A percentile compares a stretch with the other conserved stretches of the same genome.
Evolutionary conservation across 2,797 vertebrate genomes (phyloP).

Genomic region (Tamandua tetradactyla): DNA sequence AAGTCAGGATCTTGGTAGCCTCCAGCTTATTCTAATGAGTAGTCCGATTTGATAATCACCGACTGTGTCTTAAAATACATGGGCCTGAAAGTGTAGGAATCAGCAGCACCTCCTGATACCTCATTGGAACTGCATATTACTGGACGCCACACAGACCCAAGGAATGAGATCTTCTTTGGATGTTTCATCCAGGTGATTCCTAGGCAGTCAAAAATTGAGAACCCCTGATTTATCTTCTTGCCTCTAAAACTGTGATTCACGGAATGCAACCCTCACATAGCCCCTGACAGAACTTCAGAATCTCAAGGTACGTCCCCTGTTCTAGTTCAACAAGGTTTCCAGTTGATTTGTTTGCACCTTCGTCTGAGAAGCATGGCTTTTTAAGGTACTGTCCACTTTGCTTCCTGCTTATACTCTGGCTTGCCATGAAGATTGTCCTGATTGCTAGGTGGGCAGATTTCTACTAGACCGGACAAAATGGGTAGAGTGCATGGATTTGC

Average conservation of each 20-base stretch:
- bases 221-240: neutral
- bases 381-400: neutral
- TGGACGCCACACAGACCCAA: neutral
- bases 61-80: neutral
- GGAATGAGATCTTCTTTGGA: neutral
- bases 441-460: too few species aligned
- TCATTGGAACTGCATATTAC: neutral
- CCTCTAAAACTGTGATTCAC: neutral
- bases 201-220: neutral
- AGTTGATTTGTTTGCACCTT: neutral
- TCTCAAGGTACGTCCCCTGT: too few species aligned
- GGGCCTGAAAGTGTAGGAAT: neutral
- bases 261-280: neutral
- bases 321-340: neutral
- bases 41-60: neutral
- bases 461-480: too few species aligned
- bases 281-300: neutral
- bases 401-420: neutral
- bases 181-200: neutral
- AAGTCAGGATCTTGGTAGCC: neutral
- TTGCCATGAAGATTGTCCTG: neutral
- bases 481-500: neutral
- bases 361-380: neutral
- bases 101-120: neutral
- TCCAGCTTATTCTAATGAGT: neutral